A percentile compares a stretch with the other conserved stretches of the same genome.
Conservation (phyloP, 2,888 invertebrate genomes). For the Ormyrus labotus region DNA sequence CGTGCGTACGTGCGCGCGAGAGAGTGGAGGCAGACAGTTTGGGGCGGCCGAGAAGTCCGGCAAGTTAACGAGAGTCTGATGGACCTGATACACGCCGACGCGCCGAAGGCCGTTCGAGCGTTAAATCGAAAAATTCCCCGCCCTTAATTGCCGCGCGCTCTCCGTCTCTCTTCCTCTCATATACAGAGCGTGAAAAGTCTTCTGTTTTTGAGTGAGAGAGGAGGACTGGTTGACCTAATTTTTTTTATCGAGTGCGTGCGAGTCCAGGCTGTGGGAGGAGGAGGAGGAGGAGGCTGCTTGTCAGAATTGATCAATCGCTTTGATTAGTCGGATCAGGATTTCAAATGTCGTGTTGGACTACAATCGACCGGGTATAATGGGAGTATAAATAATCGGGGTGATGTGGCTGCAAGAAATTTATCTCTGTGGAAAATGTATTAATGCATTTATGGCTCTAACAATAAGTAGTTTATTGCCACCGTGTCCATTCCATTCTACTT, state of each 20-base stretch:
- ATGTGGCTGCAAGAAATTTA: no score
- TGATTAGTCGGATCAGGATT: conserved; percentile 32
- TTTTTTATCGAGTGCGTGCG: conserved; percentile 13
- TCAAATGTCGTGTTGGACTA: background rate
- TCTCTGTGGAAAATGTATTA: no score
- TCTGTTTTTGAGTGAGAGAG: background rate
- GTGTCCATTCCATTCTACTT: no score
- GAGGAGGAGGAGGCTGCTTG: background rate
- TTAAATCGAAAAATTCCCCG: conserved; percentile 53
- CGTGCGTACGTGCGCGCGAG: background rate
- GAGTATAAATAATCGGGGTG: no score
- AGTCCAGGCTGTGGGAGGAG: background rate
- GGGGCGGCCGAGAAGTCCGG: background rate
- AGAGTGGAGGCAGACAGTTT: background rate
- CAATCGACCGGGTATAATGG: no score
- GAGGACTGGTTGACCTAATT: conserved; percentile 23
- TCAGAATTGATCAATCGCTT: conserved; percentile 21
- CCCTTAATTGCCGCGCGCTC: conserved; percentile 26
- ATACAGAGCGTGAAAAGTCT: conserved; percentile 26
- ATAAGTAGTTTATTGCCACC: no score
- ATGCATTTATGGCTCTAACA: no score
- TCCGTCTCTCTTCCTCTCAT: background rate
- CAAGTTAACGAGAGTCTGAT: conserved; percentile 50
- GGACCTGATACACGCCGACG: background rate
- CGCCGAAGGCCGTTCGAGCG: conserved; percentile 20